A percentile compares a stretch with the other conserved stretches of the same genome.
phyloP scores from a whole-genome alignment of 1,140 invertebrate genomes.

The Whitmania pigra region DNA sequence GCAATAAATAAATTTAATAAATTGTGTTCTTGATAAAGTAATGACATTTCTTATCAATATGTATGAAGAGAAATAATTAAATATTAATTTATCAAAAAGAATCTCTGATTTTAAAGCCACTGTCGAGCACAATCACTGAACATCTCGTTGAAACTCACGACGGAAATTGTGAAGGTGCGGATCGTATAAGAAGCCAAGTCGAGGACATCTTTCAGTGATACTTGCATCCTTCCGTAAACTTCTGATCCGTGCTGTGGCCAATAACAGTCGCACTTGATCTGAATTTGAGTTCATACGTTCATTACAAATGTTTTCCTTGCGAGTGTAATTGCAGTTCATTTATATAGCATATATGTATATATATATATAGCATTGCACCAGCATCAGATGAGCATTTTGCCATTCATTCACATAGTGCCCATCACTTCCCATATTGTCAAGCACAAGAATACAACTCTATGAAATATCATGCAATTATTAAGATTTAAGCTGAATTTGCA shows the following conservation, averaged over 20 bases:
- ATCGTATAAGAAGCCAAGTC: constrained; percentile 2
- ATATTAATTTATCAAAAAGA: neutral
- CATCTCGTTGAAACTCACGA: neutral
- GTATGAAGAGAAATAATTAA: neutral
- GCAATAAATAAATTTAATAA: neutral
- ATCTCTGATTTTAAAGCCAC: neutral
- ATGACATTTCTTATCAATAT: neutral
- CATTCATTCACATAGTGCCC: too few species aligned
- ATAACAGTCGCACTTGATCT: constrained; percentile 96
- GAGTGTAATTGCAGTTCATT: too few species aligned
- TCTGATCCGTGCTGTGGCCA: constrained; percentile 76
- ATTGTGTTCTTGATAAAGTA: neutral
- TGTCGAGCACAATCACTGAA: neutral
- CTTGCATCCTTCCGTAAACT: constrained; percentile 1
- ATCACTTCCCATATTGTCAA: too few species aligned
- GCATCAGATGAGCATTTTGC: too few species aligned
- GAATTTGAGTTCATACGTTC: constrained; percentile 29
- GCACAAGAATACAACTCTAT: too few species aligned
- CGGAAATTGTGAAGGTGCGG: constrained; percentile 4
- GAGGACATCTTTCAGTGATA: neutral
- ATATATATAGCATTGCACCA: too few species aligned
- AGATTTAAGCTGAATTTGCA: too few species aligned
- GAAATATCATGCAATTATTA: too few species aligned
- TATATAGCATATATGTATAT: too few species aligned
- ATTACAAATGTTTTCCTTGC: neutral